A percentile compares a stretch with the other conserved stretches of the same genome.
phyloP scores from a whole-genome alignment of 2,888 invertebrate genomes.

The Amorpha juglandis region DNA sequence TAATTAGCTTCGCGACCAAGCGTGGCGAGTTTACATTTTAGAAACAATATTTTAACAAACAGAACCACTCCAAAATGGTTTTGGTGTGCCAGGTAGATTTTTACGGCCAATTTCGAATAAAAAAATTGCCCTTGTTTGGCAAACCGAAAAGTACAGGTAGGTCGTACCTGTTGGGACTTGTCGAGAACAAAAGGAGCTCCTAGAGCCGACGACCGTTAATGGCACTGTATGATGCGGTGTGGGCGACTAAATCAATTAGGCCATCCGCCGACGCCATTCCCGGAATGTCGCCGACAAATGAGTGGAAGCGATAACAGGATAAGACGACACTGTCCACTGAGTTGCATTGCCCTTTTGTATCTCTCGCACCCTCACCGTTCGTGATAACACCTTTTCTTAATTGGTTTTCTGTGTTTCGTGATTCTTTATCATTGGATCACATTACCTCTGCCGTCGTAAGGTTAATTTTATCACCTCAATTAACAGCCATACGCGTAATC shows the following conservation, averaged over 20 bases:
- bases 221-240: conserved; percentile 74
- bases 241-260: conserved; percentile 83
- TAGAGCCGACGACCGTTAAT: conserved; percentile 74
- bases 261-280: conserved; percentile 82
- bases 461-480: conserved; percentile 64
- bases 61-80: conserved; percentile 53
- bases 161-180: conserved; percentile 69
- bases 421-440: conserved; percentile 73
- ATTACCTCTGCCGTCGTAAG: conserved; percentile 62
- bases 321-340: conserved; percentile 61
- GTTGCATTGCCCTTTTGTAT: conserved; percentile 64
- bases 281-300: conserved; percentile 81
- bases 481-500: conserved; percentile 60
- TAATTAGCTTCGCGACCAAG: conserved; percentile 62
- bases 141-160: conserved; percentile 68
- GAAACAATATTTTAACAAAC: conserved; percentile 60
- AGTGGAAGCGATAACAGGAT: conserved; percentile 72
- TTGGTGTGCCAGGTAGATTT: conserved; percentile 64
- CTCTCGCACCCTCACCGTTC: conserved; percentile 56
- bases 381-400: conserved; percentile 79
- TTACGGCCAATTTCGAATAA: conserved; percentile 44
- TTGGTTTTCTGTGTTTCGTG: conserved; percentile 77
- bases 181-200: conserved; percentile 78
- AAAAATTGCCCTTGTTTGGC: conserved; percentile 59
- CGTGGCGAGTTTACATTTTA: conserved; percentile 50